A percentile compares a stretch with the other conserved stretches of the same genome.
phyloP scores from a whole-genome alignment of 2,888 invertebrate species.

The Hololepta plana region DNA sequence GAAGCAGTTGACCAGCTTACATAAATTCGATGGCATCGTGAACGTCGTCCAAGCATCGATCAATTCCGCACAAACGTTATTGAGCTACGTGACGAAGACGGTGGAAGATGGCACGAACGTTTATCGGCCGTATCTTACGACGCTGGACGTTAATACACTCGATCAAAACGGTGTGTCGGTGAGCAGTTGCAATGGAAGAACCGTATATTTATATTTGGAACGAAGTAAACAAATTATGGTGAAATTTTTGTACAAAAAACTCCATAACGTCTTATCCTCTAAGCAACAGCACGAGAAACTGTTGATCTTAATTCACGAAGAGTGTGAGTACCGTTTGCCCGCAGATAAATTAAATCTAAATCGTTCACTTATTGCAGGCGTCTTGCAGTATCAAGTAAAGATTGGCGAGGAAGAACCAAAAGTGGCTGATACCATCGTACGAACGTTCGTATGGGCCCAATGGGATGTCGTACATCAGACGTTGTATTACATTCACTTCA shows the following conservation, averaged over 20 bases:
- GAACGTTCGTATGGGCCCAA: slow-evolving; percentile 70
- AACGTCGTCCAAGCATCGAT: slow-evolving; percentile 68
- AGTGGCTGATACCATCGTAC: slow-evolving; percentile 34
- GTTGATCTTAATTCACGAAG: slow-evolving; percentile 56
- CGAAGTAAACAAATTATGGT: slow-evolving; percentile 57
- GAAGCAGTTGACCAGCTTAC: slow-evolving; percentile 38
- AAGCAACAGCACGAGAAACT: slow-evolving; percentile 40
- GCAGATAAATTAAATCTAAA: background rate
- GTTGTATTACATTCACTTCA: slow-evolving; percentile 67
- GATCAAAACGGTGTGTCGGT: too few species aligned
- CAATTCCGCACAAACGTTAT: slow-evolving; percentile 44
- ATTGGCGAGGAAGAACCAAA: slow-evolving; percentile 14
- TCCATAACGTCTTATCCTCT: slow-evolving; percentile 21
- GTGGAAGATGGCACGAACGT: too few species aligned
- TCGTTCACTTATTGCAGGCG: slow-evolving; percentile 17
- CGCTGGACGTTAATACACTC: too few species aligned
- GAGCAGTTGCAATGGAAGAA: too few species aligned
- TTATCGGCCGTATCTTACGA: too few species aligned
- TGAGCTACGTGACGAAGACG: slow-evolving; percentile 50
- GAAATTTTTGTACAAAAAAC: slow-evolving; percentile 56
- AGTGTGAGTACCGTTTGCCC: slow-evolving; percentile 39
- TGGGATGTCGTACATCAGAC: slow-evolving; percentile 69
- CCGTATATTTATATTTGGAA: slow-evolving; percentile 31
- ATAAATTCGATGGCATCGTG: slow-evolving; percentile 39
- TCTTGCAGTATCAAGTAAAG: slow-evolving; percentile 24